Base-by-base conservation (phyloP, 1,140 invertebrate species). In the Drosophila takahashii region DNA sequence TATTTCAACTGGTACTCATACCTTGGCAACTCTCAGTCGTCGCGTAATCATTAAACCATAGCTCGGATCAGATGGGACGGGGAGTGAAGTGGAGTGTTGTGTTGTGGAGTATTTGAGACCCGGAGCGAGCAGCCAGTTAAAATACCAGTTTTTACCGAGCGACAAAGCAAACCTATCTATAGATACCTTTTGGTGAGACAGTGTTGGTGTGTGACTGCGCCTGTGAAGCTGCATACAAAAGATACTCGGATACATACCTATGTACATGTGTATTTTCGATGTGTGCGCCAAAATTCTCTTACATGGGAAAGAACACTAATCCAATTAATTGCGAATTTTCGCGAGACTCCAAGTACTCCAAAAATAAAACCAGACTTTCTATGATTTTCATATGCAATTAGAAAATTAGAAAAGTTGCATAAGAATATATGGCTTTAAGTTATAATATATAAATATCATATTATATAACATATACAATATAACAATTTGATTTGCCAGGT, bases 21-120 rank as follows among this genome's bases (percentile, higher is more conserved):
- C 50, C 26, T 52, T 18, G 32, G 18, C 56, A 58, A 47, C 56
- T 58, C 27, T 36, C 18, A 47, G 42, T 42, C 64, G 29, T 65
- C 64, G 64, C 64, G 45, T 51, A 67, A 67, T 67, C 64, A 51
- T 65, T 39, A 50, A 64, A 67, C 54, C 59, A 65, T 27, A 52
- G 59, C 64, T 51, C 13, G 41, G 59, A 45, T 42, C 9, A 36
- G 26, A 5, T 16, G 56, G 54, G 39, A 22, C 13, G 15, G 37
- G 39, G 22, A 22, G 22, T 3, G 45, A 13, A 7, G 45, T 27
- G n/a, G 2, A 5, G 41, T 8, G 41, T 15, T 15, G 41, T 37
- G 3, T 13, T 7, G 27, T 57, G 54, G 41, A 58, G 27, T 15
- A n/a, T 29, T 15, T 32, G 27, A 16, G 26, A 16, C 47, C 4